These are phyloP conservation scores for Argopecten irradians DNA, from an alignment of 1,140 invertebrate species.

Conservation along the genomic window DNA sequence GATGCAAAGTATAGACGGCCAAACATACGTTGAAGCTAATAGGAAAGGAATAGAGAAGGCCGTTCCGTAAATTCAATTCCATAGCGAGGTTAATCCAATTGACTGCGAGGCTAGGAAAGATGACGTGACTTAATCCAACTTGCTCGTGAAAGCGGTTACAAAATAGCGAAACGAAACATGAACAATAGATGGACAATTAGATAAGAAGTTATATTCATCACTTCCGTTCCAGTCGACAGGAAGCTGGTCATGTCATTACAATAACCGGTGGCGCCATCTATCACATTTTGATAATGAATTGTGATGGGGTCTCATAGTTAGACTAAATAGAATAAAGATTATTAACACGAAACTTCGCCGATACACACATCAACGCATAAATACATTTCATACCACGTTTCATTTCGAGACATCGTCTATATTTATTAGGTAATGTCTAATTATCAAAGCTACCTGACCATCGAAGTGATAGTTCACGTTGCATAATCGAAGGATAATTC, in stretches of 20 bases:
- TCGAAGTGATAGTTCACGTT: too few relatives aligned
- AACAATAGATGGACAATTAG: neutral
- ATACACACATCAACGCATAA: too few relatives aligned
- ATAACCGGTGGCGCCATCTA: neutral
- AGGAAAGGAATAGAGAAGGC: neutral
- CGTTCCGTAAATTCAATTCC: neutral
- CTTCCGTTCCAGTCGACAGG: neutral
- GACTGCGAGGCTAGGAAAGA: neutral
- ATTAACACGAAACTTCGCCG: too few relatives aligned
- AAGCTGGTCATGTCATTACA: neutral
- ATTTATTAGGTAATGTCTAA: too few relatives aligned
- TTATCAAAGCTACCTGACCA: too few relatives aligned
- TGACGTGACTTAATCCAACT: neutral
- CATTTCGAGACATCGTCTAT: too few relatives aligned
- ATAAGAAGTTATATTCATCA: neutral
- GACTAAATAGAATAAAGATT: too few relatives aligned
- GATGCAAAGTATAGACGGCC: neutral
- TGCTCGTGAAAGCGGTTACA: neutral
- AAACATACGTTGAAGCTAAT: neutral
- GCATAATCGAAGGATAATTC: too few relatives aligned
- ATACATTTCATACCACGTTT: too few relatives aligned
- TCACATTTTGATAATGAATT: neutral
- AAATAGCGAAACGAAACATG: neutral
- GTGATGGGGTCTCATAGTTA: too few relatives aligned
- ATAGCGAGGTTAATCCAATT: constrained; percentile 17